phyloP scores from a whole-genome alignment of 1,140 invertebrate genomes.

The Caenorhabditis remanei region DNA sequence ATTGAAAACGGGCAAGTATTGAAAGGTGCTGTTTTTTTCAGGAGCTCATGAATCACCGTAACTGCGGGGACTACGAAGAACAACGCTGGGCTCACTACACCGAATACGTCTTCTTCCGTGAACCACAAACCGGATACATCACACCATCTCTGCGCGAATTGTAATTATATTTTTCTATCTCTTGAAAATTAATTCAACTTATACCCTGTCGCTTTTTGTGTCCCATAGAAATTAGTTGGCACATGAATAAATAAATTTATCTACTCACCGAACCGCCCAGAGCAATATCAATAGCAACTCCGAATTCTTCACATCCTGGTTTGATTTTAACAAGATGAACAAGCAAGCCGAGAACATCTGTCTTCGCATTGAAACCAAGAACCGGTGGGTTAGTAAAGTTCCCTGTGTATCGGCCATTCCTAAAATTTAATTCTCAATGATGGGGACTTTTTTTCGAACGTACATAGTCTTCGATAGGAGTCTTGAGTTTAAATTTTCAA shows the following conservation, averaged over 20 bases:
- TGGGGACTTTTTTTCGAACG: no score
- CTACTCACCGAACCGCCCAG: background rate
- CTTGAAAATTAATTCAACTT: background rate
- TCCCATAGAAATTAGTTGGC: background rate
- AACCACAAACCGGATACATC: constrained; percentile 65
- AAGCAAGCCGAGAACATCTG: background rate
- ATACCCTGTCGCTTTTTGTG: background rate
- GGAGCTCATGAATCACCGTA: constrained; percentile 76
- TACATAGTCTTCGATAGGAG: no score
- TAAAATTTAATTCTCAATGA: background rate
- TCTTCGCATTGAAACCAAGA: background rate
- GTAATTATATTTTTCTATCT: background rate
- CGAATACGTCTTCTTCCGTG: constrained; percentile 77
- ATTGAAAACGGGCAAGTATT: background rate
- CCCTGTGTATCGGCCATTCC: background rate
- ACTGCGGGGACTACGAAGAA: constrained; percentile 76
- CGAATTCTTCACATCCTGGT: background rate
- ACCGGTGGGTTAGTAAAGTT: background rate
- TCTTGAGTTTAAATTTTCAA: no score
- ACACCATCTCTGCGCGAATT: constrained; percentile 54
- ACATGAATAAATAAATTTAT: background rate
- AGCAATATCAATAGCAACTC: background rate
- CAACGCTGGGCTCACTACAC: constrained; percentile 78
- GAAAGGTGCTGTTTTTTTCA: constrained; percentile 62
- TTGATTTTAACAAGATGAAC: constrained; percentile 3